These are phyloP conservation scores for Syrmaticus mikado DNA, from an alignment of 2,113 vertebrate species.

Conservation along the genomic window DNA sequence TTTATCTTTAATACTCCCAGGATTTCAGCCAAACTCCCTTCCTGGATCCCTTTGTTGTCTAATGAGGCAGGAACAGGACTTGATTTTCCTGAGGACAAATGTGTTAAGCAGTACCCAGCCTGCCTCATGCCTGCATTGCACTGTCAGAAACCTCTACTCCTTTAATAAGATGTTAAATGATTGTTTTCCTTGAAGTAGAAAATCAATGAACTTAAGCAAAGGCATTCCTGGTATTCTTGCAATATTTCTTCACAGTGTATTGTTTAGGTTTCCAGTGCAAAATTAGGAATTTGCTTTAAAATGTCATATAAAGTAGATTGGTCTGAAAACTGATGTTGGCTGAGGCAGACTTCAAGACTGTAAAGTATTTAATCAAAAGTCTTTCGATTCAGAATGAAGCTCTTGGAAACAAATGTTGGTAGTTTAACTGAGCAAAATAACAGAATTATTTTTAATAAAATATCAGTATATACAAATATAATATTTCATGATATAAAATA, in stretches of 20 bases:
- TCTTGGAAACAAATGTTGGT: not conserved
- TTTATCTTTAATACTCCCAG: not conserved
- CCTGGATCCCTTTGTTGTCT: rapidly evolving
- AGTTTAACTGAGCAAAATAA: not conserved
- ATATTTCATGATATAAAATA: not conserved
- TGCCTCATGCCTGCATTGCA: rapidly evolving
- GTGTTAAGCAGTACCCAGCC: not conserved
- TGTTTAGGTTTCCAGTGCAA: not conserved
- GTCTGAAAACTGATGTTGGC: not conserved
- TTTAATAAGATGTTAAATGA: rapidly evolving
- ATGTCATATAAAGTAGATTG: not conserved
- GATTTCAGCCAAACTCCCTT: not conserved
- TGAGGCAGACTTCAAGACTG: not conserved
- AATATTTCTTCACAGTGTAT: not conserved
- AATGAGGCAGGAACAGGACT: not conserved
- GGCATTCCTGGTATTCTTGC: not conserved
- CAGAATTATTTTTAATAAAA: not conserved
- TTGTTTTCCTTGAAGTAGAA: not conserved
- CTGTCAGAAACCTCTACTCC: not conserved
- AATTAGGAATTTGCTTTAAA: not conserved
- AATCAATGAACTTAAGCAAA: not conserved
- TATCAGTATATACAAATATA: not conserved
- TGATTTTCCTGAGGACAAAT: not conserved
- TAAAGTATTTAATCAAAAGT: not conserved
- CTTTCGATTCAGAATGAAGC: not conserved